These are phyloP conservation scores for Piezodorus guildinii DNA, from an alignment of 1,140 invertebrate genomes.

Conservation along the genomic window DNA sequence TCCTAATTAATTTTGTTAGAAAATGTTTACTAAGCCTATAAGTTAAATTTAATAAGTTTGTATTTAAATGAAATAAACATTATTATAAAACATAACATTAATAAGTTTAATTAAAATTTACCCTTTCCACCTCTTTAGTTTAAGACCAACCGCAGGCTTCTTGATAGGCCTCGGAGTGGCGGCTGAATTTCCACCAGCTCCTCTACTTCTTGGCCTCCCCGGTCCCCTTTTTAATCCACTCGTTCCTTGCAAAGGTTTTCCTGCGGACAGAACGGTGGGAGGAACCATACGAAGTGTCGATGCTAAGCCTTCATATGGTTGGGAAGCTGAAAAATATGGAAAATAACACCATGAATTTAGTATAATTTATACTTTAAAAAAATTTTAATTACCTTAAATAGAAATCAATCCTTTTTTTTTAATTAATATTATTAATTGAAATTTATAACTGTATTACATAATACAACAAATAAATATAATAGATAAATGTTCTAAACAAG, in stretches of 20 bases:
- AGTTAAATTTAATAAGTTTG: too few relatives aligned
- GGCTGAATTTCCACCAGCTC: conserved; percentile 26
- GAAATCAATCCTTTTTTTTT: too few relatives aligned
- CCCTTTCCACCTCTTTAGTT: conserved; percentile 32
- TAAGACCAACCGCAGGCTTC: conserved; percentile 28
- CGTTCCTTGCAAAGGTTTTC: conserved; percentile 29
- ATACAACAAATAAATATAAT: too few relatives aligned
- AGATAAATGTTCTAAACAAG: too few relatives aligned
- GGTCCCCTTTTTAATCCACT: conserved; percentile 31
- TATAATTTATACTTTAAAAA: too few relatives aligned
- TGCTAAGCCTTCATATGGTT: conserved; percentile 28
- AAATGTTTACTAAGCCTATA: too few relatives aligned
- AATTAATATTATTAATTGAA: too few relatives aligned
- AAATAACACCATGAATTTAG: background rate
- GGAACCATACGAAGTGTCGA: conserved; percentile 26
- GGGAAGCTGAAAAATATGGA: background rate
- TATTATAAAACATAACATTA: too few relatives aligned
- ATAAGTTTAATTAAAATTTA: conserved; percentile 14
- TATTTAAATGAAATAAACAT: too few relatives aligned
- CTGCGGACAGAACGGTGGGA: conserved; percentile 20
- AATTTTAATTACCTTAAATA: too few relatives aligned
- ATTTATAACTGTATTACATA: too few relatives aligned
- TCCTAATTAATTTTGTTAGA: too few relatives aligned
- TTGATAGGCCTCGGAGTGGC: conserved; percentile 22
- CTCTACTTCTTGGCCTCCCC: conserved; percentile 33